These are phyloP conservation scores for Lagocephalus sceleratus DNA, from an alignment of 2,797 vertebrate genomes.

Conservation along the genomic window DNA sequence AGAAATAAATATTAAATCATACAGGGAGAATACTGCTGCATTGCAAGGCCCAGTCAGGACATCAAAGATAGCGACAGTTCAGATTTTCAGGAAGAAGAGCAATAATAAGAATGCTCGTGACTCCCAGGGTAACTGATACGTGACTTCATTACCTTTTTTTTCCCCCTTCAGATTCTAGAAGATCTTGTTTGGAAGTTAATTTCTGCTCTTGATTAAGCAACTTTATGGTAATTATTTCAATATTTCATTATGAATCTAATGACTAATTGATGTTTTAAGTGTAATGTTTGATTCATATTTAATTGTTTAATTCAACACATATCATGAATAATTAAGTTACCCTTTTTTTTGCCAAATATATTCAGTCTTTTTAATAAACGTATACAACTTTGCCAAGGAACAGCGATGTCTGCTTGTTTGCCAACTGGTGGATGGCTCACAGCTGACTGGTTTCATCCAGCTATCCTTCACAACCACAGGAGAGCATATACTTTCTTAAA, in stretches of 20 bases:
- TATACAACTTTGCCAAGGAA: background rate
- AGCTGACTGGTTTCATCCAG: background rate
- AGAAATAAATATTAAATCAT: constrained; percentile 11
- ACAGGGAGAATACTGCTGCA: background rate
- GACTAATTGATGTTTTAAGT: constrained; percentile 40
- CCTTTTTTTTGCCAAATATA: background rate
- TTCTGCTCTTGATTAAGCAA: background rate
- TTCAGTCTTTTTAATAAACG: too few relatives aligned
- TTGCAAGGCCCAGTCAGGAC: background rate
- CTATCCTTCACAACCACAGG: too few relatives aligned
- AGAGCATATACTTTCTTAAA: too few relatives aligned
- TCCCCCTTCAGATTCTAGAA: too few relatives aligned
- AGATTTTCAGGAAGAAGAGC: too few relatives aligned
- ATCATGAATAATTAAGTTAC: constrained; percentile 37
- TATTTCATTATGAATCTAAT: constrained; percentile 16
- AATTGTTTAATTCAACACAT: constrained; percentile 21
- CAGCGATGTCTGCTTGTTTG: background rate
- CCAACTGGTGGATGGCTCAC: background rate
- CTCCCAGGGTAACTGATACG: background rate
- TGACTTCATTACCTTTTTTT: background rate
- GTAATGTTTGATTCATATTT: constrained; percentile 30
- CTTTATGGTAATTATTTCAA: constrained; percentile 20
- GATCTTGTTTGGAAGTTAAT: too few relatives aligned
- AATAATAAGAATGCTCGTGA: background rate
- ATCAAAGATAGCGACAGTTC: background rate